Base-by-base conservation (phyloP, 2,113 vertebrate genomes). In the Solea senegalensis region DNA sequence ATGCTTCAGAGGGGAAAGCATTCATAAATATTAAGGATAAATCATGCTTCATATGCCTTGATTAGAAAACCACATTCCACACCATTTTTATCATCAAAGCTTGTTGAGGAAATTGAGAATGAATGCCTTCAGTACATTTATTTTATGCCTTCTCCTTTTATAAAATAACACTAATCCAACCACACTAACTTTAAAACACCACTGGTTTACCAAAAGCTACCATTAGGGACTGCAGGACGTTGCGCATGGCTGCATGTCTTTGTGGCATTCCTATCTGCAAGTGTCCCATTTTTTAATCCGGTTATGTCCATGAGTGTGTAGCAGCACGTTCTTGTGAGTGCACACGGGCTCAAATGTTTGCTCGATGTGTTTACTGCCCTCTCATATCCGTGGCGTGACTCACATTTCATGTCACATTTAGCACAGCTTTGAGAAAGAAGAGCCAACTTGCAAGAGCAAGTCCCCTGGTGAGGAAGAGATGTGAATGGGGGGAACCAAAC, bases 321-420 rank as follows among this genome's bases (percentile, higher is more conserved):
- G 34, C 3, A 34, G 46, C 39, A 65, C 66, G 4, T 74, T 63
- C 73, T 67, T 59, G 78, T 62, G 62, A 74, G 76, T 66, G 60
- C 64, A 82, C 65, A 68, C 9, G 43, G 63, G 50, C 69, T 69
- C 56, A 53, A 75, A 53, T 77, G 70, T 77, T 73, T 74, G 69
- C 72, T 27, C 44, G 5, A 44, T 43, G 57, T 78, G 68, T 86
- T 86, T 88, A 87, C 81, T 67, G 51, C 57, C 65, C 65, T 65
- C 79, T 82, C 59, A 76, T 66, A 86, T 81, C 41, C 54, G 53
- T 43, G 54, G 21, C 48, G 9, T 14, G 66, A 81, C 67, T 89
- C 86, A 34, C 65, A 81, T 90, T 89, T 89, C 79, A 88, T 83
- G 77, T 88, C 76, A 65, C 69, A 87, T 85, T 89, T 78, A 89